Conservation (phyloP, 2,888 invertebrate species). For the Coenonympha arcania region DNA sequence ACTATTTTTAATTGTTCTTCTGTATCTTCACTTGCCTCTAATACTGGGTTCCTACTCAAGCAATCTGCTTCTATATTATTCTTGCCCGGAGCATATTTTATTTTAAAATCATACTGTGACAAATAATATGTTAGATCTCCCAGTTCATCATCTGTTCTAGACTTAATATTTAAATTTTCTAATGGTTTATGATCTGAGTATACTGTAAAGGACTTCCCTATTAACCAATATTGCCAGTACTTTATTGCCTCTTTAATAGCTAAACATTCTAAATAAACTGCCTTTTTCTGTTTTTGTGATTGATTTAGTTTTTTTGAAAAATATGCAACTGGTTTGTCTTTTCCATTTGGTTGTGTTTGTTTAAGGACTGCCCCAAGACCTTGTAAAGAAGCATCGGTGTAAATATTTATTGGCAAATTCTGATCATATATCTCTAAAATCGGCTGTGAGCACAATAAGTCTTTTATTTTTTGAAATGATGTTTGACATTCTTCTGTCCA, state of each 20-base stretch:
- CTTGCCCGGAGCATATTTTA: too few relatives aligned
- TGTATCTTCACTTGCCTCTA: neutral
- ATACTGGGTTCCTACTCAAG: neutral
- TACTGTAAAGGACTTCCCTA: conserved; percentile 19
- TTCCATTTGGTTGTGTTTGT: conserved; percentile 1
- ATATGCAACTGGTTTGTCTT: too few relatives aligned
- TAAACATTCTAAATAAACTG: too few relatives aligned
- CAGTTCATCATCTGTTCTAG: conserved; percentile 21
- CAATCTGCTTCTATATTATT: conserved; percentile 5
- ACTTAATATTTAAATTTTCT: conserved; percentile 21
- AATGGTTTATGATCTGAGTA: conserved; percentile 24
- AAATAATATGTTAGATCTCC: conserved; percentile 21
- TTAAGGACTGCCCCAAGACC: conserved; percentile 19
- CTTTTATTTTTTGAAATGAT: conserved; percentile 20
- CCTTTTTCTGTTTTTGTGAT: too few relatives aligned
- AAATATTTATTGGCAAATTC: conserved; percentile 17
- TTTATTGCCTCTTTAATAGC: conserved; percentile 25
- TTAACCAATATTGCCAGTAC: conserved; percentile 30
- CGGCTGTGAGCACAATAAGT: conserved; percentile 19
- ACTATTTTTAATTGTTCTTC: neutral
- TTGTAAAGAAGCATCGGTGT: conserved; percentile 18
- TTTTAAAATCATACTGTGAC: conserved; percentile 20
- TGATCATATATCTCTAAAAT: conserved; percentile 19
- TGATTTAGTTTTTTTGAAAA: too few relatives aligned
- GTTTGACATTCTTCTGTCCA: conserved; percentile 12